A percentile compares a stretch with the other conserved stretches of the same genome.
Conservation (phyloP, 2,888 invertebrate species). For the Parascotia fuliginaria region DNA sequence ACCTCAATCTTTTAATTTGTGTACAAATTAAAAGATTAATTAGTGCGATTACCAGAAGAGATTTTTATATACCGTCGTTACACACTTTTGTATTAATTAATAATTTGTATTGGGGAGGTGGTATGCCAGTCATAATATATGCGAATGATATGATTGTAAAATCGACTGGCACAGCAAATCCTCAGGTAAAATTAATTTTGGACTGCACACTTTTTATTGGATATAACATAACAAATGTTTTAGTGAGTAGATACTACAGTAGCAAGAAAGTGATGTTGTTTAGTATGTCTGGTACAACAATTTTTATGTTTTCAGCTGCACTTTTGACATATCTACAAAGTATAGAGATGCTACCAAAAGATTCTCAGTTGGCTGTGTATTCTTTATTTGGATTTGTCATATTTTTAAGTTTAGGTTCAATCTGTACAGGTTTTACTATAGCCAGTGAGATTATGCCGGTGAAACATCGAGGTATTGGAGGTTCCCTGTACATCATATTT, state of each 20-base stretch:
- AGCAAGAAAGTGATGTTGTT: no score
- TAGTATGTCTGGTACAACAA: no score
- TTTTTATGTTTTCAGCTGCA: no score
- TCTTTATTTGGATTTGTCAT: no score
- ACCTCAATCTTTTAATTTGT: not conserved
- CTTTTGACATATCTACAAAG: no score
- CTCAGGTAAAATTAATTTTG: conserved; percentile 16
- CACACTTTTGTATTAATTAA: conserved; percentile 23
- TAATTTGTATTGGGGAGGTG: conserved; percentile 21
- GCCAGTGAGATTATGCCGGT: conserved; percentile 43
- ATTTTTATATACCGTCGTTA: conserved; percentile 25
- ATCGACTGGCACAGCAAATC: conserved; percentile 12
- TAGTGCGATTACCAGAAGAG: conserved; percentile 5
- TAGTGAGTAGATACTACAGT: conserved; percentile 16
- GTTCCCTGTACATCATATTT: conserved; percentile 22
- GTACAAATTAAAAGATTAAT: not conserved
- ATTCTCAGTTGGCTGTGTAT: no score
- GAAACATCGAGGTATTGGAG: conserved; percentile 38
- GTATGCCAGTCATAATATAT: conserved; percentile 28
- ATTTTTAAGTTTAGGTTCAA: no score
- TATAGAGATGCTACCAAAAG: no score
- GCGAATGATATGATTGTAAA: conserved; percentile 21
- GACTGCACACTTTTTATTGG: conserved; percentile 17
- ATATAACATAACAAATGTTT: conserved; percentile 15
- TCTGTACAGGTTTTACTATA: no score